These are phyloP conservation scores for Macquaria australasica DNA, from an alignment of 2,113 vertebrate species.

Conservation along the genomic window DNA sequence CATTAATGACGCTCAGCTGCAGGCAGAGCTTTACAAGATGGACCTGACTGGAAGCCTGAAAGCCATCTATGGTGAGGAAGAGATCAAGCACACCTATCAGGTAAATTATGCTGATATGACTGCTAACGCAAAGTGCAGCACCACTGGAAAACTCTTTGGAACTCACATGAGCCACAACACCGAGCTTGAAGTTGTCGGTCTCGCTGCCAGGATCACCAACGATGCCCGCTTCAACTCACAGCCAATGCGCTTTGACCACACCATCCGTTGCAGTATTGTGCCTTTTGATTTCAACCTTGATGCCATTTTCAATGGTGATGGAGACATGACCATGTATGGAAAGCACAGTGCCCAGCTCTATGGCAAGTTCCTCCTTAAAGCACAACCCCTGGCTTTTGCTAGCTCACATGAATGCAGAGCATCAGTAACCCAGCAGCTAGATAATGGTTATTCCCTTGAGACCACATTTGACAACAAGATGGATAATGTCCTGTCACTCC, in stretches of 20 bases:
- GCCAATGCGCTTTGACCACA: conserved; percentile 86
- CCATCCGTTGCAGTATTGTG: conserved; percentile 82
- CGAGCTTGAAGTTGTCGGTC: conserved; percentile 86
- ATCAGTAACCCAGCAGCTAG: conserved; percentile 84
- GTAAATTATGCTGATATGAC: conserved; percentile 84
- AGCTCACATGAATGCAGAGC: conserved; percentile 92
- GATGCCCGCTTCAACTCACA: conserved; percentile 88
- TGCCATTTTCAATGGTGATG: conserved; percentile 88
- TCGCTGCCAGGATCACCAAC: conserved; percentile 85
- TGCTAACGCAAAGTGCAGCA: conserved; percentile 88
- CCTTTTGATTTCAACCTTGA: conserved; percentile 90
- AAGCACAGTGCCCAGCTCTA: conserved; percentile 91
- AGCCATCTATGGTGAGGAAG: conserved; percentile 84
- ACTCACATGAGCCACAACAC: conserved; percentile 87
- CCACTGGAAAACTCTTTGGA: conserved; percentile 86
- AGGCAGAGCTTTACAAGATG: conserved; percentile 86
- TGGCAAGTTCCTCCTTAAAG: conserved; percentile 90
- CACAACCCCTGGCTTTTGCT: conserved; percentile 89
- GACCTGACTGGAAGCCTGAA: conserved; percentile 88
- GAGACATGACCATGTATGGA: conserved; percentile 86
- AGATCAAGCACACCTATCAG: conserved; percentile 89
- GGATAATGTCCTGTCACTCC: conserved; percentile 84
- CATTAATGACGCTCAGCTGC: conserved; percentile 85
- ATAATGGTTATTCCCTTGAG: conserved; percentile 74
- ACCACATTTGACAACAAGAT: conserved; percentile 88